phyloP scores from a whole-genome alignment of 2,113 vertebrate species.

The Enhydra lutris region DNA sequence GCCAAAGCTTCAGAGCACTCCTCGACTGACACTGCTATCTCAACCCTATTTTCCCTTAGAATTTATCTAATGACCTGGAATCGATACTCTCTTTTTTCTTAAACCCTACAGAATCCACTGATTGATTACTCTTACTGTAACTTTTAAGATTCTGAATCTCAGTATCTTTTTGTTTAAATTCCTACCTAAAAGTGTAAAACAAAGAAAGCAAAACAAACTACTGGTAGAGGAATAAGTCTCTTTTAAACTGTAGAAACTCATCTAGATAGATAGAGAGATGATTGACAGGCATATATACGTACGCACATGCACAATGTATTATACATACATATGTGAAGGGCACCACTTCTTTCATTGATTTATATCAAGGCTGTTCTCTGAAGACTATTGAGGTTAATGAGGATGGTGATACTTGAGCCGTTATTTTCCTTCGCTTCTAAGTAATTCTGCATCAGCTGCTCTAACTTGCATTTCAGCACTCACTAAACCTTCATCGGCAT shows the following conservation, averaged over 20 bases:
- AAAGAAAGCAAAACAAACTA: not conserved
- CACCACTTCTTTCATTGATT: not conserved
- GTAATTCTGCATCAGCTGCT: not conserved
- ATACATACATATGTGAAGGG: not conserved
- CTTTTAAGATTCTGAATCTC: not conserved
- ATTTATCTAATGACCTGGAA: not conserved
- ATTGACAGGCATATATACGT: not conserved
- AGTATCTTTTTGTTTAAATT: not conserved
- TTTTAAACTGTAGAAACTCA: not conserved
- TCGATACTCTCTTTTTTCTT: not conserved
- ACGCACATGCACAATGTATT: no score
- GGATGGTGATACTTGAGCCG: not conserved
- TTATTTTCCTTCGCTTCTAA: not conserved
- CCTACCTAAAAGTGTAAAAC: not conserved
- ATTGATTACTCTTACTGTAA: not conserved
- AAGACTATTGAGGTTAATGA: not conserved
- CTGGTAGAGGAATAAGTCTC: not conserved
- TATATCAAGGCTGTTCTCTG: not conserved
- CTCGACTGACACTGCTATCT: not conserved
- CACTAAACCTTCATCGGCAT: not conserved
- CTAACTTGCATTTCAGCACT: not conserved
- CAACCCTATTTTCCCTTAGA: not conserved
- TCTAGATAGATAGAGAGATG: no score
- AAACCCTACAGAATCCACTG: not conserved
- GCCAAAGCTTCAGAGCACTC: no score